These are phyloP conservation scores for Gymnoscopelus braueri DNA, from an alignment of 2,797 vertebrate genomes.

Conservation along the genomic window DNA sequence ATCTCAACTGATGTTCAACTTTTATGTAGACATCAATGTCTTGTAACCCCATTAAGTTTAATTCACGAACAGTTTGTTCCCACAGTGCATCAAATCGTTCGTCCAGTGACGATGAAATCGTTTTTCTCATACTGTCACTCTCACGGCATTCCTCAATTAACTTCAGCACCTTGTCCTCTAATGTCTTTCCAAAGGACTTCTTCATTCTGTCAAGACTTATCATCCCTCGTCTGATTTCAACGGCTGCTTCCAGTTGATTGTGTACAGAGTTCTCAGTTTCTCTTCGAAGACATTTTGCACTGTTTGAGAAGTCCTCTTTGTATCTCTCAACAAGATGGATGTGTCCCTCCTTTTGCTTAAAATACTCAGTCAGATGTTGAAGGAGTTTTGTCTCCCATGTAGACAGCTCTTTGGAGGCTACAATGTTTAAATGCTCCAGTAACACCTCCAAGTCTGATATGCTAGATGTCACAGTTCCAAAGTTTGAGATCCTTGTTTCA, in stretches of 20 bases:
- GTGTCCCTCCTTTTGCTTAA: slow-evolving; percentile 62
- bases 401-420: slow-evolving; percentile 42
- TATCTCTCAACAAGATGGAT: slow-evolving; percentile 69
- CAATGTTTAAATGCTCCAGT: slow-evolving; percentile 20
- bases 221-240: slow-evolving; percentile 59
- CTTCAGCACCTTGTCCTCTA: slow-evolving; percentile 45
- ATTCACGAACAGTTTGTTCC: slow-evolving; percentile 28
- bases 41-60: slow-evolving; percentile 13
- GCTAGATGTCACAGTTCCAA: slow-evolving; percentile 2
- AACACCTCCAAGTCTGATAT: slow-evolving; percentile 20
- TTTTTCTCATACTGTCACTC: neutral
- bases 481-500: slow-evolving; percentile 49
- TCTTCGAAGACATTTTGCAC: slow-evolving; percentile 48
- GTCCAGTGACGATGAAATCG: slow-evolving; percentile 30
- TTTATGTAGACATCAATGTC: neutral
- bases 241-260: slow-evolving; percentile 40
- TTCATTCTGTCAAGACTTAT: slow-evolving; percentile 55
- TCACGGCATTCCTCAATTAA: slow-evolving; percentile 52
- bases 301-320: slow-evolving; percentile 67
- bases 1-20: slow-evolving; percentile 15
- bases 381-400: slow-evolving; percentile 50
- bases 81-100: slow-evolving; percentile 68
- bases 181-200: slow-evolving; percentile 40
- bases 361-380: slow-evolving; percentile 59
- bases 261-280: slow-evolving; percentile 51